Evolutionary conservation across 2,797 vertebrate genomes (phyloP), one percentile per base, ranked within the genome.

Genomic region (Phalloptychus januarius): DNA sequence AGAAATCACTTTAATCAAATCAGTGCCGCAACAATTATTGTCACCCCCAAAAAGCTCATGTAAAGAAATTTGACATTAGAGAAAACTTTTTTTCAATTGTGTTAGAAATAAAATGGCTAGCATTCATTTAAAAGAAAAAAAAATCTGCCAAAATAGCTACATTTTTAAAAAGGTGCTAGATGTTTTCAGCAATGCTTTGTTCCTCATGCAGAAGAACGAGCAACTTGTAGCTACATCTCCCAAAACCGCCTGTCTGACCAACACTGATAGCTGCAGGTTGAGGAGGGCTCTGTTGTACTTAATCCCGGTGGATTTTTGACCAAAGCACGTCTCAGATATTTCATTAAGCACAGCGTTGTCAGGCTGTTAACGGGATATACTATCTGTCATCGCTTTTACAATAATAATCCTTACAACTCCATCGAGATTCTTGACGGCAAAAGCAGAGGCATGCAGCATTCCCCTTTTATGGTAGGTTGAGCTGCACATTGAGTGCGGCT

Each of bases 301-400:
- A 52, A 72, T 25, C 46, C 48, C 7, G 8, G 2, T 13, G 28
- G n/a, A 3, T 25, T 70, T 56, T 58, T 46, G n/a, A 28, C 74
- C 25, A n/a, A 44, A 56, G 45, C 46, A 52, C 33, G 31, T 33
- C 45, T 48, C 71, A 1, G 71, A 50, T 50, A 33, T 72, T 46
- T 72, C 45, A 46, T 72, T 48, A 48, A 72, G 18, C 48, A 33
- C 13, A 0, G 5, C 52, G 33, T 52, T 20, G 20, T 52, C 71
- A 72, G 48, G n/a, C 71, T 72, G 46, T 72, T 72, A 72, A n/a
- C 31, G 28, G 67, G 42, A 45, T 16, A 4, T 45, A 7, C n/a
- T 70, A 11, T 70, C 67, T 45, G 25, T 45, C 42, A 71, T 28
- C 67, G 16, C 42, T 28, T 45, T 31, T 28, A 71, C 16, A 42